A percentile compares a stretch with the other conserved stretches of the same genome.
Conservation (phyloP, 2,113 vertebrate species). For the Hippocampus barbouri region DNA sequence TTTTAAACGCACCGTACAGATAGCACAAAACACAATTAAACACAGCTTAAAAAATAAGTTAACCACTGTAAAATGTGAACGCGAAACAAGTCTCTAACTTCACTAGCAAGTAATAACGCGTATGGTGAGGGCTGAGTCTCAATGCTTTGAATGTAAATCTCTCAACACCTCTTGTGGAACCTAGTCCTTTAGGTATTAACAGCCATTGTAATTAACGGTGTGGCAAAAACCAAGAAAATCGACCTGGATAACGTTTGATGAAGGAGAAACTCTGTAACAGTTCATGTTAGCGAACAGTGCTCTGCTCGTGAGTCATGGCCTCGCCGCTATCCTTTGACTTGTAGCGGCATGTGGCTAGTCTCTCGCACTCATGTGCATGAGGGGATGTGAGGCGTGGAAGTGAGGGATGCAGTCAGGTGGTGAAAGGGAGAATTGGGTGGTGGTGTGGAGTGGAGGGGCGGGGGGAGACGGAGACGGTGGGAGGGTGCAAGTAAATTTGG, state of each 20-base stretch:
- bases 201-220: too few relatives aligned
- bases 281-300: neutral
- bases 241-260: neutral
- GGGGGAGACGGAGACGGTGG: neutral
- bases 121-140: too few relatives aligned
- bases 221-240: neutral
- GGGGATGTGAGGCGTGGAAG: neutral
- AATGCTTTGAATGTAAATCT: too few relatives aligned
- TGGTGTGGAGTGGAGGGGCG: neutral
- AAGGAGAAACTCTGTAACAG: neutral
- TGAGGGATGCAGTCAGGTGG: constrained; percentile 5
- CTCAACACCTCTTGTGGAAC: too few relatives aligned
- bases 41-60: too few relatives aligned
- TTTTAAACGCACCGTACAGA: too few relatives aligned
- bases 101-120: too few relatives aligned
- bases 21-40: too few relatives aligned
- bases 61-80: too few relatives aligned
- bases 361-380: neutral
- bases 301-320: neutral
- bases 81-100: too few relatives aligned
- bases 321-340: neutral
- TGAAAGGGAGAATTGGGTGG: constrained; percentile 9
- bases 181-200: too few relatives aligned
- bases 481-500: constrained; percentile 51
- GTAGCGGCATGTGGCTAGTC: neutral